These are phyloP conservation scores for Rhagonycha lutea DNA, from an alignment of 2,888 invertebrate genomes.

Conservation along the genomic window DNA sequence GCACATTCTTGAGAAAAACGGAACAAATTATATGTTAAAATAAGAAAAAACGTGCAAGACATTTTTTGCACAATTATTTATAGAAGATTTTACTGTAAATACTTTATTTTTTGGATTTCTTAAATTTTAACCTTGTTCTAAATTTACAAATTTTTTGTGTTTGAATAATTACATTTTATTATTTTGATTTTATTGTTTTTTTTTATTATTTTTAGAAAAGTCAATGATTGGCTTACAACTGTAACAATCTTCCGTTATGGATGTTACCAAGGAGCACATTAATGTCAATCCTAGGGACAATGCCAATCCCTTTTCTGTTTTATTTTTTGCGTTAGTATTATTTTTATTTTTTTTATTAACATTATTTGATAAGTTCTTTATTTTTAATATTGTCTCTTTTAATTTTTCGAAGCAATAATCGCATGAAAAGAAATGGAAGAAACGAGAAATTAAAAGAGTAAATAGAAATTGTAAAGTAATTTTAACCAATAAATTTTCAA, in stretches of 20 bases:
- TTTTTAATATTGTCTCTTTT: no score
- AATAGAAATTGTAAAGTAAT: not conserved
- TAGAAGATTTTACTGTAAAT: not conserved
- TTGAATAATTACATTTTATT: not conserved
- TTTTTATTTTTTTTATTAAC: not conserved
- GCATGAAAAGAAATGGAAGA: not conserved
- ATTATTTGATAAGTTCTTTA: not conserved
- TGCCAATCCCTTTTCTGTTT: constrained; percentile 56
- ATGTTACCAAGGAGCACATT: constrained; percentile 55
- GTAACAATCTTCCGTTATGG: constrained; percentile 48
- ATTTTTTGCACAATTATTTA: not conserved
- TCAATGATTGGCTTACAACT: constrained; percentile 18
- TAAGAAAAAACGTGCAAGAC: not conserved
- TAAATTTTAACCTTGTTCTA: not conserved
- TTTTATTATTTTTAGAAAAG: constrained; percentile 18
- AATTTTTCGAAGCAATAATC: not conserved
- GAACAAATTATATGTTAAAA: not conserved
- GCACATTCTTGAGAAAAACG: not conserved
- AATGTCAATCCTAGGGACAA: constrained; percentile 59
- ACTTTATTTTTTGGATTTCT: not conserved
- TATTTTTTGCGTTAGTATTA: constrained; percentile 60
- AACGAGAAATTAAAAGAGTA: not conserved
- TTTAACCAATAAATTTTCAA: not conserved
- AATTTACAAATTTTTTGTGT: not conserved
- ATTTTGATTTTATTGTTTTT: not conserved